Conservation (phyloP, 2,888 invertebrate genomes). For the Icerya purchasi region DNA sequence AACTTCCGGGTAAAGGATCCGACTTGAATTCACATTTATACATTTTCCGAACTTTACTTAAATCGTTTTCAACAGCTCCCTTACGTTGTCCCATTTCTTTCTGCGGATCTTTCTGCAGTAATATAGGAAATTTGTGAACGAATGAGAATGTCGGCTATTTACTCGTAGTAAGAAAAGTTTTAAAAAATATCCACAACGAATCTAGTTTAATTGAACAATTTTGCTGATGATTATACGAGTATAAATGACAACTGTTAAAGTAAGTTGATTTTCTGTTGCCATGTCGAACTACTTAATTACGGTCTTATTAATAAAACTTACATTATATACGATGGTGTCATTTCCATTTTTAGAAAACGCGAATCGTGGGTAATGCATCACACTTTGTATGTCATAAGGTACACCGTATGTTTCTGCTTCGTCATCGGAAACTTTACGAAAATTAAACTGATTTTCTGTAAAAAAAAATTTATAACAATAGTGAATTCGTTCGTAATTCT, state of each 20-base stretch:
- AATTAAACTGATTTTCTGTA: slow-evolving; percentile 19
- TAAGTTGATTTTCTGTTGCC: too few relatives aligned
- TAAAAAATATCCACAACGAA: too few relatives aligned
- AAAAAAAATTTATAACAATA: slow-evolving; percentile 4
- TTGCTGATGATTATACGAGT: too few relatives aligned
- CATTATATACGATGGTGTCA: slow-evolving; percentile 21
- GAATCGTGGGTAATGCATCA: slow-evolving; percentile 22
- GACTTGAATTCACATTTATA: slow-evolving; percentile 17
- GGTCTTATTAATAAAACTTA: slow-evolving; percentile 14
- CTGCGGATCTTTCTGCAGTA: slow-evolving; percentile 17
- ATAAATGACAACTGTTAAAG: too few relatives aligned
- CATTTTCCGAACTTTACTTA: slow-evolving; percentile 20
- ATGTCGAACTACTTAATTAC: too few relatives aligned
- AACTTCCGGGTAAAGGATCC: neutral
- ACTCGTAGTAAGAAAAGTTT: too few relatives aligned
- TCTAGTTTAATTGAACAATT: too few relatives aligned
- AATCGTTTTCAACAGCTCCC: slow-evolving; percentile 20
- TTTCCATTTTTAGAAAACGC: slow-evolving; percentile 22
- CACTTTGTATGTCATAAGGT: slow-evolving; percentile 21
- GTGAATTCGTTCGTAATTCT: too few relatives aligned
- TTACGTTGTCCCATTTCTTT: slow-evolving; percentile 20
- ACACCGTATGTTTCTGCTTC: slow-evolving; percentile 18
- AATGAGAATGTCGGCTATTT: neutral
- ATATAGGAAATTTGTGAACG: neutral
- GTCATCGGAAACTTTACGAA: slow-evolving; percentile 17